Conservation (phyloP, 2,113 vertebrate genomes). For the Raja brachyura region DNA sequence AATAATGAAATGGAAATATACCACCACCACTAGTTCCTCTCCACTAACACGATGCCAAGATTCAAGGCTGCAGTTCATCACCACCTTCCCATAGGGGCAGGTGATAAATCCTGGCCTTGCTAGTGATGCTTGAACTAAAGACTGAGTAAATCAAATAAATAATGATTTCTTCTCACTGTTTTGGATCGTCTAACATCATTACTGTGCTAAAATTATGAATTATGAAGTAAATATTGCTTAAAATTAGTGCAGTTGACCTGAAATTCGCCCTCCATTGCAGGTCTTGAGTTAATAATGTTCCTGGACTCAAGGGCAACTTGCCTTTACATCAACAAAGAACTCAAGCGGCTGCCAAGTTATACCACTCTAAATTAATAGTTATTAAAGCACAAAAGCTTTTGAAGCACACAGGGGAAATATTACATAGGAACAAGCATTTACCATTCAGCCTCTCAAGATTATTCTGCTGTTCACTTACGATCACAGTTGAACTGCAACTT, state of each 20-base stretch:
- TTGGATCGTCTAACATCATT: not conserved
- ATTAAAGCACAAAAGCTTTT: not conserved
- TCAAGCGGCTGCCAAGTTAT: constrained; percentile 4
- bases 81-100: too few relatives aligned
- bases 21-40: too few relatives aligned
- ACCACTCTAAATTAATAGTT: not conserved
- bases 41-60: too few relatives aligned
- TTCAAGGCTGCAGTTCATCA: too few relatives aligned
- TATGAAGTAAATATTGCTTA: not conserved
- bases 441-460: not conserved
- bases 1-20: too few relatives aligned
- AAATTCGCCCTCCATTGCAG: not conserved
- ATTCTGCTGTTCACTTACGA: not conserved
- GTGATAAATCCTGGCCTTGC: too few relatives aligned
- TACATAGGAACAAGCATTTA: not conserved
- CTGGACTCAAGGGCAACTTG: not conserved
- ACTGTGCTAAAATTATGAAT: not conserved
- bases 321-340: not conserved
- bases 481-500: not conserved
- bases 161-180: not conserved
- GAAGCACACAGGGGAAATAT: not conserved
- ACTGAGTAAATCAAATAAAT: too few relatives aligned
- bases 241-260: not conserved
- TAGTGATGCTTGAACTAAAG: too few relatives aligned
- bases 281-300: not conserved